Evolutionary conservation across 2,797 vertebrate species (phyloP).

Genomic region (Rousettus madagascariensis): DNA sequence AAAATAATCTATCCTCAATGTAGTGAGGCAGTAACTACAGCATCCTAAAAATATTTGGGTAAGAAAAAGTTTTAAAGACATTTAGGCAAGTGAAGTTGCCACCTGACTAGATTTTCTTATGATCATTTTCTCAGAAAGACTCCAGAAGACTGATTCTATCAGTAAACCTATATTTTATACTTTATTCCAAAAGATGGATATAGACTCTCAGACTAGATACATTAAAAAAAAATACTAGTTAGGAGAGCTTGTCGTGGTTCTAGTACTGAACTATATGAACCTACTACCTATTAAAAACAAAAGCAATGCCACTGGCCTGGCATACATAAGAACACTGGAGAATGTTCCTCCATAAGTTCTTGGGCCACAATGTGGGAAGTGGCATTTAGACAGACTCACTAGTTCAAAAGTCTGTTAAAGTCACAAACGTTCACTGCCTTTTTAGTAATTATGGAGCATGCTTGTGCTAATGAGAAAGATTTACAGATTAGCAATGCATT

Average conservation of each 20-base stretch:
- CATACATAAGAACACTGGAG: conserved; percentile 1
- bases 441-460: conserved; percentile 82
- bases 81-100: conserved; percentile 3
- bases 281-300: neutral
- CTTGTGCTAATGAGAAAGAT: conserved; percentile 84
- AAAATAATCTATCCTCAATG: neutral
- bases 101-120: neutral
- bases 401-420: conserved; percentile 57
- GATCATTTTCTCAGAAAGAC: conserved; percentile 4
- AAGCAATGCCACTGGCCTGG: neutral
- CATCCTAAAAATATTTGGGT: neutral
- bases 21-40: neutral
- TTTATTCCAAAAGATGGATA: conserved; percentile 8
- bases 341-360: conserved; percentile 31
- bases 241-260: neutral
- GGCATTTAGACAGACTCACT: conserved; percentile 42
- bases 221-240: neutral
- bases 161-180: neutral
- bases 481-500: conserved; percentile 86
- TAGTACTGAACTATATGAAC: neutral
- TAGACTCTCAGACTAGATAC: neutral
- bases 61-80: neutral
- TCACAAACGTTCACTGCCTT: conserved; percentile 71
- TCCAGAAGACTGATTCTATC: neutral
- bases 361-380: conserved; percentile 16